Conservation (phyloP, 2,888 invertebrate genomes). For the Tenthredo scrophulariae region DNA sequence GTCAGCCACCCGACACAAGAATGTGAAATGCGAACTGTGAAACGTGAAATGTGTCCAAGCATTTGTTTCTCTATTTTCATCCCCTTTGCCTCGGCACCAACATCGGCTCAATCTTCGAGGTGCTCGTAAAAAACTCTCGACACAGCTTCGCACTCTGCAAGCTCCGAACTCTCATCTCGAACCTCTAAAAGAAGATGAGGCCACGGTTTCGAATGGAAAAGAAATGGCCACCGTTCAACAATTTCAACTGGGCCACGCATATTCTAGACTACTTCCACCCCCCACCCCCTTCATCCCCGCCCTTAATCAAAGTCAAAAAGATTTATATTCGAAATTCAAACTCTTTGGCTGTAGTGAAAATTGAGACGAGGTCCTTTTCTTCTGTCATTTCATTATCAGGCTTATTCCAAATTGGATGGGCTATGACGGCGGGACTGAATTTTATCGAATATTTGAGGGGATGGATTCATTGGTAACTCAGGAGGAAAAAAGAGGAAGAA, state of each 20-base stretch:
- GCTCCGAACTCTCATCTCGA: neutral
- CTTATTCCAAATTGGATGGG: no score
- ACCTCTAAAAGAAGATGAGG: neutral
- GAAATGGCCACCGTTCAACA: neutral
- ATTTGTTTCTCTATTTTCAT: conserved; percentile 44
- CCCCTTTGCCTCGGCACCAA: conserved; percentile 58
- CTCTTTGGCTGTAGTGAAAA: neutral
- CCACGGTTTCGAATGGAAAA: neutral
- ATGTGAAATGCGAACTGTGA: conserved; percentile 39
- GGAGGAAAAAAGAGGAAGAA: neutral
- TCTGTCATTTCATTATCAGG: no score
- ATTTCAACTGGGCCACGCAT: neutral
- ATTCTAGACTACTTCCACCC: neutral
- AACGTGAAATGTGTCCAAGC: conserved; percentile 33
- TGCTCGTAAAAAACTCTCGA: conserved; percentile 62
- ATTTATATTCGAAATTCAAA: neutral
- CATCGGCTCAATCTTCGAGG: conserved; percentile 61
- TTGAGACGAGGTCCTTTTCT: neutral
- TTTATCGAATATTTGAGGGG: neutral
- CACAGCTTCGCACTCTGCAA: conserved; percentile 69
- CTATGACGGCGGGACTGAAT: neutral
- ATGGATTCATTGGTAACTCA: no score
- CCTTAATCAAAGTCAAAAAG: neutral
- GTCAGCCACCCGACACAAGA: neutral
- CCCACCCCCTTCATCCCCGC: no score